Evolutionary conservation across 2,113 vertebrate species (phyloP).

Genomic region (Apeltes quadracus): DNA sequence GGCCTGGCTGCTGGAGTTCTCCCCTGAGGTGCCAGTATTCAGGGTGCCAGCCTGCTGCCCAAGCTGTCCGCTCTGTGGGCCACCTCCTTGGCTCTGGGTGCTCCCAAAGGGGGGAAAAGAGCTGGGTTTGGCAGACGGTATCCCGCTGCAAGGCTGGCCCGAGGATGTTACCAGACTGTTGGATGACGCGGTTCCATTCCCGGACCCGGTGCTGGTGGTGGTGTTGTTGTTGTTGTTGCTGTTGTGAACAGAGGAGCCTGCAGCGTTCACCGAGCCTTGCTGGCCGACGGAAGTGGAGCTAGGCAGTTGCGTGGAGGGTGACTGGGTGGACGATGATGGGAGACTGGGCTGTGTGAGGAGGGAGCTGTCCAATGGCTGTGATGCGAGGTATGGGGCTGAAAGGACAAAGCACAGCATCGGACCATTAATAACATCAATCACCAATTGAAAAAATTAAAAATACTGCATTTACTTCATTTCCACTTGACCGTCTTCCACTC

Average conservation of each 20-base stretch:
- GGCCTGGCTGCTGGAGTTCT: constrained; percentile 78
- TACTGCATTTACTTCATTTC: constrained; percentile 18
- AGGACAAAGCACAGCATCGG: constrained; percentile 18
- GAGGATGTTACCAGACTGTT: constrained; percentile 85
- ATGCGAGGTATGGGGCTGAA: constrained; percentile 95
- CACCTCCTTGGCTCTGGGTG: constrained; percentile 75
- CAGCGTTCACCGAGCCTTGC: constrained; percentile 78
- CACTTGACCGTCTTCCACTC: constrained; percentile 32
- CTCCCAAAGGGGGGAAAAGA: constrained; percentile 89
- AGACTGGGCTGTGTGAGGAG: constrained; percentile 90
- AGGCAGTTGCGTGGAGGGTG: constrained; percentile 81
- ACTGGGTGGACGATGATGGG: constrained; percentile 81
- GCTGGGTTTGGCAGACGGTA: constrained; percentile 86
- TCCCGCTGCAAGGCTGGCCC: constrained; percentile 78
- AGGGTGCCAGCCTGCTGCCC: constrained; percentile 85
- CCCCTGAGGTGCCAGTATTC: constrained; percentile 82
- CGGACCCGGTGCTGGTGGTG: constrained; percentile 66
- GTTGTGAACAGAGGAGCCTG: constrained; percentile 76
- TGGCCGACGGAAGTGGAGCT: constrained; percentile 79
- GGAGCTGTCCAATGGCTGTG: constrained; percentile 91
- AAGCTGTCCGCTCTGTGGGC: constrained; percentile 84
- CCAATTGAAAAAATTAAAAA: neutral
- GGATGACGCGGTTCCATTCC: constrained; percentile 81
- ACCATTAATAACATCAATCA: constrained; percentile 19
- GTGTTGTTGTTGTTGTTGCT: constrained; percentile 72